Evolutionary conservation across 2,888 invertebrate species (phyloP).

Genomic region (Muschampia plurimacula): DNA sequence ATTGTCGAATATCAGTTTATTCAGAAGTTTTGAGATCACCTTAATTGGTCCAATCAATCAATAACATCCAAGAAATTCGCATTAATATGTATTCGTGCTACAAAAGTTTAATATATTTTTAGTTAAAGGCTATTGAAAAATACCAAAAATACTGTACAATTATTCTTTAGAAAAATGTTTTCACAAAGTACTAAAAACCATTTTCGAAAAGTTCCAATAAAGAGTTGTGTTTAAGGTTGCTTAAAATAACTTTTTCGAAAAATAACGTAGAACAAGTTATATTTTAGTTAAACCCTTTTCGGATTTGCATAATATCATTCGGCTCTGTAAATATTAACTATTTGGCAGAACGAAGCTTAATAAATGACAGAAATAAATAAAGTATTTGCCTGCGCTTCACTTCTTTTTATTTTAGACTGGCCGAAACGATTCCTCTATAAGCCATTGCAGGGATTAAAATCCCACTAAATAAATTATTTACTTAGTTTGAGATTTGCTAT

Average conservation of each 20-base stretch:
- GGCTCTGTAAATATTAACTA: constrained; percentile 20
- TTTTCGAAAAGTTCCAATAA: background rate
- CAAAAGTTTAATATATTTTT: background rate
- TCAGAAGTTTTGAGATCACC: no score
- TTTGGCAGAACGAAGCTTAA: constrained; percentile 23
- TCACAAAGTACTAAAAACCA: background rate
- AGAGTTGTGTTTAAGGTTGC: background rate
- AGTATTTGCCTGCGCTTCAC: constrained; percentile 13
- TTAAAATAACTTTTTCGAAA: background rate
- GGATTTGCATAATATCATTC: constrained; percentile 25
- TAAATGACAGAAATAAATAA: constrained; percentile 31
- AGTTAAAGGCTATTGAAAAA: background rate
- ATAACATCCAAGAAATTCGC: no score
- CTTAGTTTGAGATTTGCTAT: background rate
- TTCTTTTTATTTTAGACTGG: constrained; percentile 8
- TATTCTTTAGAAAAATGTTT: constrained; percentile 1
- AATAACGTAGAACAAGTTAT: background rate
- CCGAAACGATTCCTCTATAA: constrained; percentile 8
- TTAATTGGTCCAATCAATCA: no score
- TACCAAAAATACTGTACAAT: background rate
- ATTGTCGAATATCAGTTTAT: no score
- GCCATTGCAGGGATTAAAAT: constrained; percentile 15
- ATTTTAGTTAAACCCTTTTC: constrained; percentile 22
- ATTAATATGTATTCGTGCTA: background rate
- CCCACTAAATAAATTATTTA: constrained; percentile 9